Conservation (phyloP, 2,888 invertebrate genomes). For the Cosmia pyralina region DNA sequence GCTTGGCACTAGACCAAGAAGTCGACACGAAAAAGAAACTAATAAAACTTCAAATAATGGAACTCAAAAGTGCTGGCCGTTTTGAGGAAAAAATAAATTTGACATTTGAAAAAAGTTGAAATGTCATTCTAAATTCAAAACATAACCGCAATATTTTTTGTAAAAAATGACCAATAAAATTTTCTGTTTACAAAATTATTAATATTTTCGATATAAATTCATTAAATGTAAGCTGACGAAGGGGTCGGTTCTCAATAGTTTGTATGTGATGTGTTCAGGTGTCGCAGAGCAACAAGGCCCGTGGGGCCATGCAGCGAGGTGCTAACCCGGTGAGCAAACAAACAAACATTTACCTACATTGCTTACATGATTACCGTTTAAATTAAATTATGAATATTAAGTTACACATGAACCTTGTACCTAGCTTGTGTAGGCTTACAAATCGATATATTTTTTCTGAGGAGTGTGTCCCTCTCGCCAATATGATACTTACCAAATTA, state of each 20-base stretch:
- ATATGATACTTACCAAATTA: not conserved
- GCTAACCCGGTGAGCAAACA: constrained; percentile 69
- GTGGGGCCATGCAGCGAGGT: constrained; percentile 75
- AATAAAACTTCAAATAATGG: not conserved
- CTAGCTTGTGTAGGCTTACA: not conserved
- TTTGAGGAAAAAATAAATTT: constrained; percentile 13
- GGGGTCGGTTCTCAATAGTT: constrained; percentile 30
- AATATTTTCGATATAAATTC: constrained; percentile 25
- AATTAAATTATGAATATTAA: not conserved
- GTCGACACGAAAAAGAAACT: constrained; percentile 32
- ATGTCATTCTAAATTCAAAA: constrained; percentile 57
- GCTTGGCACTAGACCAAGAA: constrained; percentile 49
- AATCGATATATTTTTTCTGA: not conserved
- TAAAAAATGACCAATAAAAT: constrained; percentile 47
- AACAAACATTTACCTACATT: not conserved
- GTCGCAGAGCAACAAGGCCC: constrained; percentile 70
- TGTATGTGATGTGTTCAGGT: constrained; percentile 66
- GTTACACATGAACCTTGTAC: not conserved
- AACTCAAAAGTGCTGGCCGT: constrained; percentile 25
- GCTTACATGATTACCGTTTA: not conserved
- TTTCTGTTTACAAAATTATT: constrained; percentile 13
- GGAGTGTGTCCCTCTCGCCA: not conserved
- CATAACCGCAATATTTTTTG: constrained; percentile 12
- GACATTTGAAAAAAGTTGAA: constrained; percentile 18
- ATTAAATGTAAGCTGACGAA: constrained; percentile 22